Evolutionary conservation across 2,888 invertebrate genomes (phyloP), one percentile per base, ranked within the genome.

Genomic region (Machimus atricapillus): DNA sequence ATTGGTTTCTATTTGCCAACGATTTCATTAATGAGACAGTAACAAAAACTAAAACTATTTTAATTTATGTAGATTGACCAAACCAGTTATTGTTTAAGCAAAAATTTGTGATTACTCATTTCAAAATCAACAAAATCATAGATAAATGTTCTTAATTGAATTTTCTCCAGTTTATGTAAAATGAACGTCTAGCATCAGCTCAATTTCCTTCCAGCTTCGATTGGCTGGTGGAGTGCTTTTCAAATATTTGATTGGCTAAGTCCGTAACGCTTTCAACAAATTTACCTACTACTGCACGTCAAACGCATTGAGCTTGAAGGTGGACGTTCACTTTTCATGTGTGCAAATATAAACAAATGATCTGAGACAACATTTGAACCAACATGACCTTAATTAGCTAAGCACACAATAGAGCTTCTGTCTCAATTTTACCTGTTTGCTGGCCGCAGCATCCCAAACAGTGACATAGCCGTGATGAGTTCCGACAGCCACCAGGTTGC

Each of bases 381-480:
- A 19, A 27, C 19, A 58, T 82, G 82, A 82, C 82, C 82, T 82
- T 58, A 82, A 82, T 82, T 82, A 82, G 58, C 12, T 46, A 37
- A n/a, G 58, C 56, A 27, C 6, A 82, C 58, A 82, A 82, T 58
- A 19, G 19, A 79, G 79, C 52, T 79, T 66, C 66, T 66, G 66
- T 76, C 19, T 34, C 27, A 34, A 58, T 78, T 73, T 88, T 89
- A 94, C 95, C 94, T 97, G 96, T 92, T 98, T 98, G 90, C 96
- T 97, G 27, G 97, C 97, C 81, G 97, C 96, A 23, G 98, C 98
- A 93, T 99, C 99, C 99, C 99, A 99, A 12, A 99, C 98, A 91
- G 99, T 98, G 86, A 99, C 97, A 91, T 97, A 97, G 85, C 99
- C 99, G 91, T 97, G 96, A 93, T 99, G 98, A 14, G 99, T 99